Evolutionary conservation across 2,113 vertebrate genomes (phyloP).

Genomic region (Malurus alboscapulatus): DNA sequence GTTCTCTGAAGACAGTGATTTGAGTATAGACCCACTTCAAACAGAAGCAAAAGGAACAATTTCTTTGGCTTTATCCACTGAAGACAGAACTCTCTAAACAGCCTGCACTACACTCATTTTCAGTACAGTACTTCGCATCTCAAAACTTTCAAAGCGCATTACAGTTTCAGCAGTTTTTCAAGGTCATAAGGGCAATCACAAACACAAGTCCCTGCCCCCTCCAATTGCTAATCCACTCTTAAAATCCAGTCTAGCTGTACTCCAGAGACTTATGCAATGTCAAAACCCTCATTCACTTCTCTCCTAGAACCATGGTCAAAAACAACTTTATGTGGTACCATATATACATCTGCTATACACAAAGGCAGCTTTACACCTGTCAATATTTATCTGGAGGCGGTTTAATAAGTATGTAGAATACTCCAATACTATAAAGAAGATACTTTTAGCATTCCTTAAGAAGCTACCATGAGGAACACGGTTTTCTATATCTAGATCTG

Average conservation of each 20-base stretch:
- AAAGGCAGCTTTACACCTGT: neutral
- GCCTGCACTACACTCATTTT: neutral
- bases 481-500: neutral
- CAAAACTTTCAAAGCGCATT: neutral
- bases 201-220: neutral
- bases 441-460: neutral
- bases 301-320: neutral
- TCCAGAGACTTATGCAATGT: neutral
- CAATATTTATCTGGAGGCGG: neutral
- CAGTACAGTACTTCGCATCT: neutral
- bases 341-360: neutral
- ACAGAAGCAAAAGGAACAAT: neutral
- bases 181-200: neutral
- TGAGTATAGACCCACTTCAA: neutral
- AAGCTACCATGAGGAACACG: neutral
- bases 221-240: neutral
- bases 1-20: neutral
- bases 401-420: neutral
- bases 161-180: slow-evolving; percentile 21
- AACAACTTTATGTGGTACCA: neutral
- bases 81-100: neutral
- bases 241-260: neutral
- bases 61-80: neutral
- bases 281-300: neutral
- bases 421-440: neutral